Evolutionary conservation across 2,113 vertebrate species (phyloP).

Genomic region (Planiliza haematocheilus): DNA sequence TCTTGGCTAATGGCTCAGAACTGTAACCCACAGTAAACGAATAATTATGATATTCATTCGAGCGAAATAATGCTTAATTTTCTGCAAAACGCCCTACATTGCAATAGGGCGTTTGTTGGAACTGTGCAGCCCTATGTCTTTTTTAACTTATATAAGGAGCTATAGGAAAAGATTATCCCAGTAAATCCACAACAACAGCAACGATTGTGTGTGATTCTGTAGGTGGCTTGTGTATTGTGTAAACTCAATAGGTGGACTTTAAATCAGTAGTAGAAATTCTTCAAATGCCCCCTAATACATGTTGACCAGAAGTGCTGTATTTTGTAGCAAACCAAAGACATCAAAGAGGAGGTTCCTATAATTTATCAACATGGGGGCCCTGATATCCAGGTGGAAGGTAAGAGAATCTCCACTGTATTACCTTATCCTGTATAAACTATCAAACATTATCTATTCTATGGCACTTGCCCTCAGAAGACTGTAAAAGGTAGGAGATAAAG

Average conservation of each 20-base stretch:
- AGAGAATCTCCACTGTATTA: constrained; percentile 50
- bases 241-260: too few relatives aligned
- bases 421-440: too few relatives aligned
- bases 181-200: not conserved
- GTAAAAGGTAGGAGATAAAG: too few relatives aligned
- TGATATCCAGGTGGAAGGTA: constrained; percentile 93
- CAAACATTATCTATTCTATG: too few relatives aligned
- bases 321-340: constrained; percentile 44
- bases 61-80: not conserved
- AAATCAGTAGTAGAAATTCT: too few relatives aligned
- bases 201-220: constrained; percentile 5
- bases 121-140: too few relatives aligned
- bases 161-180: not conserved
- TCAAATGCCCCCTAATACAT: not conserved
- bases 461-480: too few relatives aligned
- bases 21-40: too few relatives aligned
- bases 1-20: too few relatives aligned
- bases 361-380: constrained; percentile 85
- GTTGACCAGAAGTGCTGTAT: constrained; percentile 12
- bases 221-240: not conserved
- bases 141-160: not conserved
- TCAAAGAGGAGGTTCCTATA: not conserved
- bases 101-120: not conserved
- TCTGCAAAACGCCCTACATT: not conserved
- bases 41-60: too few relatives aligned